phyloP scores from a whole-genome alignment of 2,113 vertebrate species.

The Daubentonia madagascariensis region DNA sequence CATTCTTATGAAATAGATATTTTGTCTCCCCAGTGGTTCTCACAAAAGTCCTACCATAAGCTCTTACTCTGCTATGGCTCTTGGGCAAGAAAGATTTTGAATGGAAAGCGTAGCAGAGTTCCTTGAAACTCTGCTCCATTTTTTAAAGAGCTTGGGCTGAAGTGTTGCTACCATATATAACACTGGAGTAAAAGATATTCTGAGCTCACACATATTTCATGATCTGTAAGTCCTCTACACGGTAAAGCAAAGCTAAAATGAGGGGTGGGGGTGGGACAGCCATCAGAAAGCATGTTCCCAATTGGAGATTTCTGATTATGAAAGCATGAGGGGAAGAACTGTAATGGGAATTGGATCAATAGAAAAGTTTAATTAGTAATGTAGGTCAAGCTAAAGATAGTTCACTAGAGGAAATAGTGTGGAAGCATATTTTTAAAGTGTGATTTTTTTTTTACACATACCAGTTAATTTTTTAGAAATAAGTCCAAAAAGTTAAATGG shows the following conservation, averaged over 20 bases:
- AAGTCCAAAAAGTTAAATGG: neutral
- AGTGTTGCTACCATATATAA: neutral
- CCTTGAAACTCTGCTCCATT: neutral
- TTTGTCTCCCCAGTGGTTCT: neutral
- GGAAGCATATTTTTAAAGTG: neutral
- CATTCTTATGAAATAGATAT: neutral
- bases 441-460: neutral
- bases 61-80: neutral
- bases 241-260: neutral
- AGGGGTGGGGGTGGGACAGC: neutral
- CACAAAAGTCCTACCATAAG: neutral
- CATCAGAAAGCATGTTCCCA: neutral
- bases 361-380: conserved; percentile 52
- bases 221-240: conserved; percentile 10
- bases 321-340: neutral
- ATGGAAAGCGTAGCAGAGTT: neutral
- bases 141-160: neutral
- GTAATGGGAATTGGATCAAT: conserved; percentile 38
- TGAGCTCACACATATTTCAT: conserved; percentile 34
- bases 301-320: neutral
- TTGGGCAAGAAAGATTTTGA: neutral
- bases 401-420: neutral
- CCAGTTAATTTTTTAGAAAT: neutral
- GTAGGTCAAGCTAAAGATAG: conserved; percentile 34
- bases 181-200: neutral